phyloP scores from a whole-genome alignment of 2,797 vertebrate genomes.

The Hozukius guyotensis region DNA sequence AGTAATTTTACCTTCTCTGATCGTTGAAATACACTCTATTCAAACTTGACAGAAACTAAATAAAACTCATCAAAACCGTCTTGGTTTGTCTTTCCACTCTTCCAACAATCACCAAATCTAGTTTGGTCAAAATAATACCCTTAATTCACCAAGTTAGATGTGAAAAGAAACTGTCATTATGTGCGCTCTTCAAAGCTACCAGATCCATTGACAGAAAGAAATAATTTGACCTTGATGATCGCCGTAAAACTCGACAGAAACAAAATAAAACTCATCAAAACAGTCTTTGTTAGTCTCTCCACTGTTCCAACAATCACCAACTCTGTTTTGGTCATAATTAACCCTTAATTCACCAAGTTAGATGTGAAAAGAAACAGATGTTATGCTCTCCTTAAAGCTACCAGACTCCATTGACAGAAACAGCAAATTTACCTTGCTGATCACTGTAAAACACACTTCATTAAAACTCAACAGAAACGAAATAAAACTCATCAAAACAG shows the following conservation, averaged over 20 bases:
- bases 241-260: not conserved
- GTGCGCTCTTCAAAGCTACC: not conserved
- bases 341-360: not conserved
- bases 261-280: not conserved
- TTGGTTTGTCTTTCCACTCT: not conserved
- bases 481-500: not conserved
- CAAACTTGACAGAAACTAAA: not conserved
- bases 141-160: not conserved
- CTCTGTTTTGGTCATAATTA: not conserved
- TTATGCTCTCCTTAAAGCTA: not conserved
- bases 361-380: not conserved
- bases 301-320: too few species aligned
- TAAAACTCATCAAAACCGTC: not conserved
- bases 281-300: too few species aligned
- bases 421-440: not conserved
- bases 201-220: not conserved
- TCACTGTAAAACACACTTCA: not conserved
- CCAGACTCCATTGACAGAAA: not conserved
- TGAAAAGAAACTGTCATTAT: not conserved
- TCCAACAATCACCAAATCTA: too few species aligned
- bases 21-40: rapidly evolving
- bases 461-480: not conserved
- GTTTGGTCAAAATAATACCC: not conserved
- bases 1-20: not conserved
- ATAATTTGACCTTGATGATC: not conserved